Conservation (phyloP, 2,797 vertebrate genomes). For the Anas georgica region DNA sequence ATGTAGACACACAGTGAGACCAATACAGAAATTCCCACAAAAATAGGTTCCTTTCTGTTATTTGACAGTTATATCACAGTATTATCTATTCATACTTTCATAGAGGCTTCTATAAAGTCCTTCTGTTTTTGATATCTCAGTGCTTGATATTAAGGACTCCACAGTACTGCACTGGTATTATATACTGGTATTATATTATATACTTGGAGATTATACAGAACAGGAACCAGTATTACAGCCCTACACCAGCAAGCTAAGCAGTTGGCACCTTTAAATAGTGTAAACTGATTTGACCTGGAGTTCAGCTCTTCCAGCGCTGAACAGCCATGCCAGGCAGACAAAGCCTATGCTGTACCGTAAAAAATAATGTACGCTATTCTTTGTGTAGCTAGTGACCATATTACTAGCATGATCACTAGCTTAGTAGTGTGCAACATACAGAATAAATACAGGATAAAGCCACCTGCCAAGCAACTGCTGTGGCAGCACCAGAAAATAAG, state of each 20-base stretch:
- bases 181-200: not conserved
- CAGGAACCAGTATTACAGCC: not conserved
- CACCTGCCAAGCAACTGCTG: not conserved
- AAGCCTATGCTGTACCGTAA: not conserved
- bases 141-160: not conserved
- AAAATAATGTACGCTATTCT: not conserved
- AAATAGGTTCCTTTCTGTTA: not conserved
- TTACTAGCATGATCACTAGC: not conserved
- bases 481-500: not conserved
- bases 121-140: not conserved
- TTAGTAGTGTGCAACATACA: not conserved
- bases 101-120: not conserved
- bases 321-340: not conserved
- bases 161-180: not conserved
- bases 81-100: not conserved
- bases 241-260: not conserved
- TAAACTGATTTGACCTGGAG: not conserved
- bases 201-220: not conserved
- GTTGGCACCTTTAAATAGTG: not conserved
- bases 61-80: not conserved
- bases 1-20: not conserved
- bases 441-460: not conserved
- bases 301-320: not conserved
- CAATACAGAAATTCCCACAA: not conserved
- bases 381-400: not conserved